These are phyloP conservation scores for Corythornis leucogaster DNA, from an alignment of 2,797 vertebrate genomes.

Conservation along the genomic window DNA sequence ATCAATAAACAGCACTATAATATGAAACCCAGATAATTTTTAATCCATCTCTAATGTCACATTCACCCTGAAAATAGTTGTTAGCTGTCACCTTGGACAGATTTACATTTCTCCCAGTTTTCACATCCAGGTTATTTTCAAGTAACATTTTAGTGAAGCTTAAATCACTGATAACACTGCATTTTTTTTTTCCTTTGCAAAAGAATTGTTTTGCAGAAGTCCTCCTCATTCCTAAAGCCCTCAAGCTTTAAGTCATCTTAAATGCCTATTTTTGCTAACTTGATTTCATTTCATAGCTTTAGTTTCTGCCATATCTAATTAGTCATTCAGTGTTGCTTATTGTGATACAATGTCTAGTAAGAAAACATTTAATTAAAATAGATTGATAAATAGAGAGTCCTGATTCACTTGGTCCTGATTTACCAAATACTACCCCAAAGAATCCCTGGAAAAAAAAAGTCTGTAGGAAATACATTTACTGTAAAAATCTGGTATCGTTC, in stretches of 20 bases:
- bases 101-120: neutral
- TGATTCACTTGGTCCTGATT: neutral
- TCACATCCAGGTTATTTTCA: neutral
- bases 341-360: neutral
- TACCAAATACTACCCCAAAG: neutral
- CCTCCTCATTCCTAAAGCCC: neutral
- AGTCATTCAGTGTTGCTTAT: neutral
- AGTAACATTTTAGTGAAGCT: neutral
- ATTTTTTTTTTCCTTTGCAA: neutral
- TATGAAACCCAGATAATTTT: neutral
- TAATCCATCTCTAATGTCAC: neutral
- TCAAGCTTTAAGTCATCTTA: neutral
- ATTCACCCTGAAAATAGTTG: neutral
- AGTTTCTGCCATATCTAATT: neutral
- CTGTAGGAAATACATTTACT: neutral
- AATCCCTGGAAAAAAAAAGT: neutral
- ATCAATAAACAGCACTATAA: neutral
- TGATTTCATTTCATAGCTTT: neutral
- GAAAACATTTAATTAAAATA: neutral
- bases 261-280: neutral
- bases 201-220: neutral
- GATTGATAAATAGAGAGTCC: neutral
- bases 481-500: neutral
- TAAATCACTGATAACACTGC: neutral
- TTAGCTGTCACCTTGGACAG: neutral